Percentiles rank a stretch among this genome's conserved stretches.
phyloP scores from a whole-genome alignment of 92 coral and sea anemone species.

The Porites evermanni region DNA sequence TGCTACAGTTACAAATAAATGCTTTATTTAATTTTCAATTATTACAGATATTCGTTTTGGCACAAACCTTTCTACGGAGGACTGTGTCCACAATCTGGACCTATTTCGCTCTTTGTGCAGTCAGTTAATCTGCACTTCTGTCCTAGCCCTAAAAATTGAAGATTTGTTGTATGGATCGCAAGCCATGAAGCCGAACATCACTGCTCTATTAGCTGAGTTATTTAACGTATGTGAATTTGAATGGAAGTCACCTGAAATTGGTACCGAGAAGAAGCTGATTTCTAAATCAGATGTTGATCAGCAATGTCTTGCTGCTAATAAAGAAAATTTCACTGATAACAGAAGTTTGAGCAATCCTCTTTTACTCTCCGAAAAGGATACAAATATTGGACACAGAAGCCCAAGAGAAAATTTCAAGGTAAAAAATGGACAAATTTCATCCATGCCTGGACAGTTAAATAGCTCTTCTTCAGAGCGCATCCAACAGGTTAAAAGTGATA shows the following conservation, averaged over 20 bases:
- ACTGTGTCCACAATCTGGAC: slow-evolving; percentile 85
- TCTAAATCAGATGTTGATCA: slow-evolving; percentile 42
- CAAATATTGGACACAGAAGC: neutral
- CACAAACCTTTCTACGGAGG: slow-evolving; percentile 66
- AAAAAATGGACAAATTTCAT: slow-evolving; percentile 26
- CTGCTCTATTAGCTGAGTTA: slow-evolving; percentile 90
- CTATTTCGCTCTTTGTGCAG: slow-evolving; percentile 87
- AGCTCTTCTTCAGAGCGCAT: neutral
- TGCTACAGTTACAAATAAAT: neutral
- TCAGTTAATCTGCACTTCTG: slow-evolving; percentile 90
- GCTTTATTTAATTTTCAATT: neutral
- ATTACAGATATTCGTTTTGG: slow-evolving; percentile 81
- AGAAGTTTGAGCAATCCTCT: slow-evolving; percentile 65
- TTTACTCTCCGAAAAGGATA: slow-evolving; percentile 38
- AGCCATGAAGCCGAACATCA: slow-evolving; percentile 88
- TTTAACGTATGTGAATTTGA: slow-evolving; percentile 87
- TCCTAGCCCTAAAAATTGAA: slow-evolving; percentile 84
- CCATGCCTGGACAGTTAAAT: slow-evolving; percentile 7
- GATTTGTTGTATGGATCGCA: slow-evolving; percentile 93
- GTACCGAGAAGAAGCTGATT: slow-evolving; percentile 3
- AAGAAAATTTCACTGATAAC: slow-evolving; percentile 25
- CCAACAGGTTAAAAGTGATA: slow-evolving; percentile 3
- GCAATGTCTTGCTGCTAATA: slow-evolving; percentile 1
- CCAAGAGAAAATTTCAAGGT: neutral
- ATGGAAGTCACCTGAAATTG: slow-evolving; percentile 13